Evolutionary conservation across 1,140 invertebrate genomes (phyloP).

Genomic region (Maniola jurtina): DNA sequence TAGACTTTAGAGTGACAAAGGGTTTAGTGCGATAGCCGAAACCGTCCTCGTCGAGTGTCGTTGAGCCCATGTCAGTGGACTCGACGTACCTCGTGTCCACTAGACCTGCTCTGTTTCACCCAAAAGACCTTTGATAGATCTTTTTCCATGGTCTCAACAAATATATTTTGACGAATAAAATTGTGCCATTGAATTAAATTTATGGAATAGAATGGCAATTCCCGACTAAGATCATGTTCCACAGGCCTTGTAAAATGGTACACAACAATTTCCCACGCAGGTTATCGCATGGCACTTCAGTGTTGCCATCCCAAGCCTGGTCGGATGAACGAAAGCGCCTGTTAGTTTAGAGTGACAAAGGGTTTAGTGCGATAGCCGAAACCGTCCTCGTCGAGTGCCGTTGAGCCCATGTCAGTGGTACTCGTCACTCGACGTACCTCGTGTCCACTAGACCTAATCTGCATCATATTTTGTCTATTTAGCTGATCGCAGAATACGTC

Average conservation of each 20-base stretch:
- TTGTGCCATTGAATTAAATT: too few relatives aligned
- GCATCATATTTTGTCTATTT: constrained; percentile 11
- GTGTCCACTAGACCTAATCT: constrained; percentile 32
- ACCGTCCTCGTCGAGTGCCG: constrained; percentile 23
- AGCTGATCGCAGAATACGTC: too few relatives aligned
- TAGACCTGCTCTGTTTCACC: constrained; percentile 18
- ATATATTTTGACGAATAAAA: too few relatives aligned
- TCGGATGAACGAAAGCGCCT: constrained; percentile 7
- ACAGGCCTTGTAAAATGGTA: too few relatives aligned
- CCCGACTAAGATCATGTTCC: too few relatives aligned
- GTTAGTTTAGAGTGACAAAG: constrained; percentile 22
- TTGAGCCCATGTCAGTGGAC: constrained; percentile 35
- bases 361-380: constrained; percentile 26
- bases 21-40: constrained; percentile 26
- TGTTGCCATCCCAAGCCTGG: neutral
- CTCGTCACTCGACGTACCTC: constrained; percentile 41
- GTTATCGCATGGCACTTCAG: neutral
- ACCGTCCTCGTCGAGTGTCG: constrained; percentile 23
- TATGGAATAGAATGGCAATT: too few relatives aligned
- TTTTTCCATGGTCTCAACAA: too few relatives aligned
- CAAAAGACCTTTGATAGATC: too few relatives aligned
- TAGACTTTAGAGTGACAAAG: constrained; percentile 21
- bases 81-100: constrained; percentile 36
- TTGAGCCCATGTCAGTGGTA: constrained; percentile 35
- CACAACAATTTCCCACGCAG: neutral